Evolutionary conservation across 2,888 invertebrate genomes (phyloP), one percentile per base, ranked within the genome.

Genomic region (Heterodera filipjevi): DNA sequence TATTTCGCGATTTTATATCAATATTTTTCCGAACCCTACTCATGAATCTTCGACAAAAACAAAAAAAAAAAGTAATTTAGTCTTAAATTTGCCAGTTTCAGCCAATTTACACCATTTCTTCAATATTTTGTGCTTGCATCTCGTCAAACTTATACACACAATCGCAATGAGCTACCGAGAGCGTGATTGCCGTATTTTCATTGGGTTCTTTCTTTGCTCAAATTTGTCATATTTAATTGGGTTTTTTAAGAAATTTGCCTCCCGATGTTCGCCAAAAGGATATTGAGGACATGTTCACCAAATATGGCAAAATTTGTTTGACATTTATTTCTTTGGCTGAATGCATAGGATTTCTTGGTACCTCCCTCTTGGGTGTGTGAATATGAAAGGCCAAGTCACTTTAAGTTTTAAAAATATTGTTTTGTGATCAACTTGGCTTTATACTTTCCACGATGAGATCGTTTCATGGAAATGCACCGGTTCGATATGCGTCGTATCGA

Each of bases 221-320:
- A 68, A 6, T 3, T 12, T 22, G 22, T 19, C n/a, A 27, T 10
- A 66, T 32, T 35, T 22, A 30, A 27, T 30, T 16, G 10, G 2
- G 8, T 44, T 59, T 75, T 35, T 75, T 6, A 5, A 75, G 99
- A n/a, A 99, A 99, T 91, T 92, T 99, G 83, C 99, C 99, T 32
- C 97, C 97, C 72, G 98, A 99, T 91, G 96, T 98, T 87, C 93
- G 98, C 89, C 95, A 95, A 84, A 95, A 96, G 91, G 99, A 99
- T 90, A 95, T 99, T 86, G 97, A 99, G 92, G 98, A 99, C 91
- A 76, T 88, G 30, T 88, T 88, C 81, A 33, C 12, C 22, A 53
- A 77, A 49, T 72, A 84, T 46, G 66, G 49, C 46, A 66, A 76
- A 30, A 32, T 64, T 49, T 39, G 39, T 39, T 39, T 12, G 92